Percentiles rank a stretch among this genome's conserved stretches.
These are phyloP conservation scores for Aplidium turbinatum DNA, from an alignment of 23 tunicate genomes.

Conservation along the genomic window DNA sequence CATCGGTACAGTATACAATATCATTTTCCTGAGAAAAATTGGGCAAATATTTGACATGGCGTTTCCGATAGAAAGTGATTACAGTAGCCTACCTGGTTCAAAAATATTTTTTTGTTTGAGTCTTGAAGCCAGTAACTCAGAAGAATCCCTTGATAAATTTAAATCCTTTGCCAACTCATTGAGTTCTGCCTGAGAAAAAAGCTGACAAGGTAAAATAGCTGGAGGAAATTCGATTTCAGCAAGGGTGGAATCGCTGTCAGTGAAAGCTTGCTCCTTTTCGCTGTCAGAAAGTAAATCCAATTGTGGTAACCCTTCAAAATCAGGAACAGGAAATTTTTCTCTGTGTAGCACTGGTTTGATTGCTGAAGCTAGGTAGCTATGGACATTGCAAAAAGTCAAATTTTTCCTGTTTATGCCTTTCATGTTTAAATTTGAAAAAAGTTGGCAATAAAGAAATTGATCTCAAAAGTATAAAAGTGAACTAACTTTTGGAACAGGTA, in stretches of 20 bases:
- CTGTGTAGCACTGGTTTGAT: conserved; percentile 13
- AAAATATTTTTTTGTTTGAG: conserved; percentile 20
- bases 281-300: conserved; percentile 12
- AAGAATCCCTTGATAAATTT: conserved; percentile 23
- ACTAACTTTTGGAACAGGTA: too few species aligned
- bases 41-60: conserved; percentile 10
- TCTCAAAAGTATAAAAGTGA: too few species aligned
- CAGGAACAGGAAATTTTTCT: too few species aligned
- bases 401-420: too few species aligned
- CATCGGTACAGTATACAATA: conserved; percentile 11
- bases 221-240: conserved; percentile 23
- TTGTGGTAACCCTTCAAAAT: too few species aligned
- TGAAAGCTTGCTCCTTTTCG: conserved; percentile 5
- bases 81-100: conserved; percentile 17
- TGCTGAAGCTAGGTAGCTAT: conserved; percentile 5
- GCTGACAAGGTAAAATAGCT: conserved; percentile 15
- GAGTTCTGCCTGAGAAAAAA: conserved; percentile 19
- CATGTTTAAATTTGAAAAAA: too few species aligned
- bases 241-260: conserved; percentile 10
- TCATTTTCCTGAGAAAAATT: conserved; percentile 27
- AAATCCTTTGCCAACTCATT: conserved; percentile 29
- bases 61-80: conserved; percentile 16
- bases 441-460: too few species aligned
- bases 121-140: conserved; percentile 22
- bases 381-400: too few species aligned